Evolutionary conservation across 2,888 invertebrate genomes (phyloP).

Genomic region (Conops quadrifasciatus): DNA sequence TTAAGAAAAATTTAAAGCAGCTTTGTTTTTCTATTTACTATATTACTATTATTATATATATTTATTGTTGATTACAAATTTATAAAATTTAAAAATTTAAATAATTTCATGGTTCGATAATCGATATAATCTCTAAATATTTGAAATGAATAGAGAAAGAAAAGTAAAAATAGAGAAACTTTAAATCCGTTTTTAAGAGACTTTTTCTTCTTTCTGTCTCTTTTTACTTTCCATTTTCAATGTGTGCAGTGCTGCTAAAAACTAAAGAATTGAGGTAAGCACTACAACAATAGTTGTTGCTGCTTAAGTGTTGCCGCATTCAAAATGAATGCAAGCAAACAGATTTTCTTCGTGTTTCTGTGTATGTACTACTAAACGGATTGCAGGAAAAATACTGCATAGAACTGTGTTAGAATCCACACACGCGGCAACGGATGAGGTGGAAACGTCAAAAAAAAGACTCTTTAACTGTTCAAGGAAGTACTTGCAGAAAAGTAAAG

Average conservation of each 20-base stretch:
- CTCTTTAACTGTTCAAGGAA: background rate
- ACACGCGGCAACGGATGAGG: background rate
- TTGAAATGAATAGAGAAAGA: too few species aligned
- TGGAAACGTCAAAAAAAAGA: background rate
- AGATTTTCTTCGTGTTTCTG: background rate
- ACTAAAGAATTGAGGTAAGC: conserved; percentile 14
- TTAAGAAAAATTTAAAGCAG: too few species aligned
- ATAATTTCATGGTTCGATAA: too few species aligned
- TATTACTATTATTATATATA: too few species aligned
- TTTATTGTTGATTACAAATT: too few species aligned
- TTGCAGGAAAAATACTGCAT: conserved; percentile 2
- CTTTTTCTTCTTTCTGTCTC: background rate
- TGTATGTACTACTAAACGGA: background rate
- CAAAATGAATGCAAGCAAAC: conserved; percentile 4
- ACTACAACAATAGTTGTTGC: background rate
- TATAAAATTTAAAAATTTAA: too few species aligned
- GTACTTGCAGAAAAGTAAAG: background rate
- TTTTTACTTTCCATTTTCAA: background rate
- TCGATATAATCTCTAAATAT: too few species aligned
- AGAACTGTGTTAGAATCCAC: conserved; percentile 1
- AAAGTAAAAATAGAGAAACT: background rate
- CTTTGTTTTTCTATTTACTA: too few species aligned
- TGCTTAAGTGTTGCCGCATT: background rate
- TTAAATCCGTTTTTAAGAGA: background rate
- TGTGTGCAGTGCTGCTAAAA: background rate